phyloP scores from a whole-genome alignment of 2,888 invertebrate species.

The Cataglyphis cursor region DNA sequence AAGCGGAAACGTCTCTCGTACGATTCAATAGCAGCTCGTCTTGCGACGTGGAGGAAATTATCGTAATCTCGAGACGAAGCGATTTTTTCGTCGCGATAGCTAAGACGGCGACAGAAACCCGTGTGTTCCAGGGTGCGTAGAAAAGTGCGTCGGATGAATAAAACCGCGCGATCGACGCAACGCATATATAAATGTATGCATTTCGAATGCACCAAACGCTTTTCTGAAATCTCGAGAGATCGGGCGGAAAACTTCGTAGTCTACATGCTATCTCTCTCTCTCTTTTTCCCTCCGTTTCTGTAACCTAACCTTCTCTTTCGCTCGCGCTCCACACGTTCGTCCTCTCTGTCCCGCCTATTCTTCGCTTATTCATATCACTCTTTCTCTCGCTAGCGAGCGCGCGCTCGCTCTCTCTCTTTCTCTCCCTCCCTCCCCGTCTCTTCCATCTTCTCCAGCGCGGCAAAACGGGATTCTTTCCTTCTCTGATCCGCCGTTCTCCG shows the following conservation, averaged over 20 bases:
- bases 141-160: constrained; percentile 30
- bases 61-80: constrained; percentile 23
- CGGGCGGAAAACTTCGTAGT: constrained; percentile 78
- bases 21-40: constrained; percentile 10
- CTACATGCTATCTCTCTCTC: constrained; percentile 65
- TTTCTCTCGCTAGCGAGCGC: constrained; percentile 57
- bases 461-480: constrained; percentile 86
- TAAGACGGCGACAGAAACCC: not conserved
- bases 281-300: constrained; percentile 8
- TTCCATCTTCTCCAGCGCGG: constrained; percentile 74
- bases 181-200: constrained; percentile 57
- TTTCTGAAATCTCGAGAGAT: constrained; percentile 78
- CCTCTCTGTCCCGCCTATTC: constrained; percentile 59
- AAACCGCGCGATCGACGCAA: constrained; percentile 30
- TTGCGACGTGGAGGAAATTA: constrained; percentile 27
- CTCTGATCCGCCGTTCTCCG: constrained; percentile 84
- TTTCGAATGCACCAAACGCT: constrained; percentile 70
- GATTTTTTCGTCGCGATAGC: not conserved
- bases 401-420: constrained; percentile 58
- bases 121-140: constrained; percentile 10
- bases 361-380: constrained; percentile 33
- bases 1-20: not conserved
- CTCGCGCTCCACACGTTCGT: constrained; percentile 40
- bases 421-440: constrained; percentile 62
- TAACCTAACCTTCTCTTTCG: constrained; percentile 20